These are phyloP conservation scores for Melinopterus prodromus DNA, from an alignment of 2,888 invertebrate species.

Conservation along the genomic window DNA sequence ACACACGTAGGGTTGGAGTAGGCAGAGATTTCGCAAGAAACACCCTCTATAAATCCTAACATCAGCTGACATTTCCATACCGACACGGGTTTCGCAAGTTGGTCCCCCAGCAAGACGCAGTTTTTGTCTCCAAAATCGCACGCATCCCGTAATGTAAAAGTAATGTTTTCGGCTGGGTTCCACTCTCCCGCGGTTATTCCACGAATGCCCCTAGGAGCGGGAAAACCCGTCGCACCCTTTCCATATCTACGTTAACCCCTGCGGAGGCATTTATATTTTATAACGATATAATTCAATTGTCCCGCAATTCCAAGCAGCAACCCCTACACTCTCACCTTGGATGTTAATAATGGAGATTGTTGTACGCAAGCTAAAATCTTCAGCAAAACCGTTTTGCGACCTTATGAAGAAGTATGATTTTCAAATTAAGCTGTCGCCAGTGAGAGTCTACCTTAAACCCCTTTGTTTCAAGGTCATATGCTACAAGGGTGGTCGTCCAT, in stretches of 20 bases:
- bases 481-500: too few species aligned
- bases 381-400: not conserved
- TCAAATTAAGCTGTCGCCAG: not conserved
- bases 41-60: not conserved
- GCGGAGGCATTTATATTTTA: not conserved
- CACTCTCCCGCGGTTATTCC: not conserved
- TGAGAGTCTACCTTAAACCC: too few species aligned
- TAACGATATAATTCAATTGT: slow-evolving; percentile 4
- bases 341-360: not conserved
- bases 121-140: not conserved
- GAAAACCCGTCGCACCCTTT: not conserved
- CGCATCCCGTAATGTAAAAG: slow-evolving; percentile 4
- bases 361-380: not conserved
- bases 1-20: not conserved
- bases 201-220: not conserved
- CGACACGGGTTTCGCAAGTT: not conserved
- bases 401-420: not conserved
- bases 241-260: not conserved
- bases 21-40: not conserved
- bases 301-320: not conserved
- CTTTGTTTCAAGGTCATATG: too few species aligned
- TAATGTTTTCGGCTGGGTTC: not conserved
- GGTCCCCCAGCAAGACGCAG: not conserved
- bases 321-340: not conserved
- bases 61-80: slow-evolving; percentile 4